phyloP scores from a whole-genome alignment of 2,888 invertebrate species.

The Octonoba sinensis region DNA sequence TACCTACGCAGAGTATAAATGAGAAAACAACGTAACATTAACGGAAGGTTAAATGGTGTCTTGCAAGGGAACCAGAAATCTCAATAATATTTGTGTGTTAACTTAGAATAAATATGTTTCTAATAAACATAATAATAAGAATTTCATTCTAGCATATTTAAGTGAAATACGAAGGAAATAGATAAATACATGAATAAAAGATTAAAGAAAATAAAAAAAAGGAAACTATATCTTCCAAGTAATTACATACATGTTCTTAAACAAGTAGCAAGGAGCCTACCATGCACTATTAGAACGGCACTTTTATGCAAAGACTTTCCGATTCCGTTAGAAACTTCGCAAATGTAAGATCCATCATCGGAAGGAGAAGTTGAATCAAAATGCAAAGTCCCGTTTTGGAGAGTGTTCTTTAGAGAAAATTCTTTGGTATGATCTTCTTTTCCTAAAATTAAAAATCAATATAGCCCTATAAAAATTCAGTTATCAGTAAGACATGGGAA shows the following conservation, averaged over 20 bases:
- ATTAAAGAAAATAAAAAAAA: background rate
- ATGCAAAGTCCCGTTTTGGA: constrained; percentile 14
- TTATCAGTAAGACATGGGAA: background rate
- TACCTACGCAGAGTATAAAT: no score
- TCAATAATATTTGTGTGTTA: no score
- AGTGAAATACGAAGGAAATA: background rate
- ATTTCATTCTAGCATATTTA: no score
- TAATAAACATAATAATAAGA: no score
- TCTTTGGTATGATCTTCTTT: background rate
- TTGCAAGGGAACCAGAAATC: no score
- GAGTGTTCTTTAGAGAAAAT: background rate
- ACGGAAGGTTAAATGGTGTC: no score
- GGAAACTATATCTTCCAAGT: background rate
- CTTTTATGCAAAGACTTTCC: constrained; percentile 26
- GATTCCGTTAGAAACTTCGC: constrained; percentile 33
- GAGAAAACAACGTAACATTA: no score
- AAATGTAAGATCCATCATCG: constrained; percentile 44
- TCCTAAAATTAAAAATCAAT: background rate
- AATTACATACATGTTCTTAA: no score
- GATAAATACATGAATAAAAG: background rate
- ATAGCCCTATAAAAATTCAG: no score
- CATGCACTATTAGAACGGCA: constrained; percentile 28
- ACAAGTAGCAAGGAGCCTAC: constrained; percentile 25
- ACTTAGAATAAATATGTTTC: no score
- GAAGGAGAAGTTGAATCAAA: constrained; percentile 2